These are phyloP conservation scores for Puma concolor DNA, from an alignment of 2,113 vertebrate genomes.

Conservation along the genomic window DNA sequence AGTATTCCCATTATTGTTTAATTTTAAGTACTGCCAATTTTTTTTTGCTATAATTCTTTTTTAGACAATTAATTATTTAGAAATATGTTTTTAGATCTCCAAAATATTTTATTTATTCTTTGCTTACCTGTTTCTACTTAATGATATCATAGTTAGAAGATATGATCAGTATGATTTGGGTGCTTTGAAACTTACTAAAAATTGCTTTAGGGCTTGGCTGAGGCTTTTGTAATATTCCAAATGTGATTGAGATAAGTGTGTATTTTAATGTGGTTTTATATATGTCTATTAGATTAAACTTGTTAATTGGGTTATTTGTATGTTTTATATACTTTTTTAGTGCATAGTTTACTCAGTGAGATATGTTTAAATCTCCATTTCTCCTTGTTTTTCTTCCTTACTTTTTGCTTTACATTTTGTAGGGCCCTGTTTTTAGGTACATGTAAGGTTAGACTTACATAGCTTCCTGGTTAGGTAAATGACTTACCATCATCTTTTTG, in stretches of 20 bases:
- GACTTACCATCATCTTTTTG: neutral
- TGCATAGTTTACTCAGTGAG: neutral
- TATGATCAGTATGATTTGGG: neutral
- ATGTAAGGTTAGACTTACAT: neutral
- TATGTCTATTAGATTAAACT: neutral
- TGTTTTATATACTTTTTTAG: neutral
- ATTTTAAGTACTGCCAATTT: neutral
- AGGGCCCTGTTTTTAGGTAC: neutral
- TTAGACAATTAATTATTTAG: neutral
- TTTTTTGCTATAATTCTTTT: neutral
- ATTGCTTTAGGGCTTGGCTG: neutral
- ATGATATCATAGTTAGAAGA: neutral
- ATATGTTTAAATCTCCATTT: neutral
- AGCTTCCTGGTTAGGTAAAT: neutral
- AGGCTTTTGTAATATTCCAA: neutral
- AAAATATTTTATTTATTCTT: neutral
- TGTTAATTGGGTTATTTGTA: neutral
- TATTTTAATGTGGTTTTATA: neutral
- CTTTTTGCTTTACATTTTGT: neutral
- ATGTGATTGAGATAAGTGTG: slow-evolving; percentile 1
- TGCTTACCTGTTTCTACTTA: neutral
- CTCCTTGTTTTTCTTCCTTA: neutral
- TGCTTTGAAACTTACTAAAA: slow-evolving; percentile 25
- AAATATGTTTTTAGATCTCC: neutral
- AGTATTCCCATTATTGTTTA: neutral